These are phyloP conservation scores for Acanthaster planci DNA, from an alignment of 35 echinoderm and acorn worm species.

Conservation along the genomic window DNA sequence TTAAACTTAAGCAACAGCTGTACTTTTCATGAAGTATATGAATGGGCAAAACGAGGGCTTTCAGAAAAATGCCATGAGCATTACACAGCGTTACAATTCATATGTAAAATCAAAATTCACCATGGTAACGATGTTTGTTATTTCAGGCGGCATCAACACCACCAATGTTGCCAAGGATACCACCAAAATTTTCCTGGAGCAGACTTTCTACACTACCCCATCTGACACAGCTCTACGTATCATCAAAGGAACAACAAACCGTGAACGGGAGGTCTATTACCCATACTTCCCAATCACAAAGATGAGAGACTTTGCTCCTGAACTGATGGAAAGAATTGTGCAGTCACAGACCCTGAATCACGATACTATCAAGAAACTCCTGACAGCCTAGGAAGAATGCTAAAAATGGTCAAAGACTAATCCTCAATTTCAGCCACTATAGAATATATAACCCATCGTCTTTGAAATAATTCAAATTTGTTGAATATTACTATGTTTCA, in stretches of 20 bases:
- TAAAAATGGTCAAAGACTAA: too few relatives aligned
- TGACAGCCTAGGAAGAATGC: too few relatives aligned
- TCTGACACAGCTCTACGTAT: slow-evolving; percentile 51
- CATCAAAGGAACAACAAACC: slow-evolving; percentile 36
- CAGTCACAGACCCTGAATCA: neutral
- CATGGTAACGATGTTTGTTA: too few relatives aligned
- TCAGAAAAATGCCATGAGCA: neutral
- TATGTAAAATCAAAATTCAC: too few relatives aligned
- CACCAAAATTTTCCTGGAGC: slow-evolving; percentile 29
- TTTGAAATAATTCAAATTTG: too few relatives aligned
- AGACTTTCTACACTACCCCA: slow-evolving; percentile 13
- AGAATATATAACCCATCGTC: too few relatives aligned
- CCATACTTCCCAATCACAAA: neutral
- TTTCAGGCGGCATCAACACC: slow-evolving; percentile 78
- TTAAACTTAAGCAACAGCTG: too few relatives aligned
- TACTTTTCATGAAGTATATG: too few relatives aligned
- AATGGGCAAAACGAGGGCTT: neutral
- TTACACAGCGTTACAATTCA: neutral
- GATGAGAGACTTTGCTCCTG: slow-evolving; percentile 25
- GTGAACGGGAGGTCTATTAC: slow-evolving; percentile 46
- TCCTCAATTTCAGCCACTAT: too few relatives aligned
- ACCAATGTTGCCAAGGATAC: slow-evolving; percentile 52
- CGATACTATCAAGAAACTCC: too few relatives aligned
- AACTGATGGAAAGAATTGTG: neutral
- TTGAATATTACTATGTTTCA: too few relatives aligned